Evolutionary conservation across 92 coral and sea anemone genomes (phyloP), one percentile per base, ranked within the genome.

Genomic region (Palythoa caribaeorum): DNA sequence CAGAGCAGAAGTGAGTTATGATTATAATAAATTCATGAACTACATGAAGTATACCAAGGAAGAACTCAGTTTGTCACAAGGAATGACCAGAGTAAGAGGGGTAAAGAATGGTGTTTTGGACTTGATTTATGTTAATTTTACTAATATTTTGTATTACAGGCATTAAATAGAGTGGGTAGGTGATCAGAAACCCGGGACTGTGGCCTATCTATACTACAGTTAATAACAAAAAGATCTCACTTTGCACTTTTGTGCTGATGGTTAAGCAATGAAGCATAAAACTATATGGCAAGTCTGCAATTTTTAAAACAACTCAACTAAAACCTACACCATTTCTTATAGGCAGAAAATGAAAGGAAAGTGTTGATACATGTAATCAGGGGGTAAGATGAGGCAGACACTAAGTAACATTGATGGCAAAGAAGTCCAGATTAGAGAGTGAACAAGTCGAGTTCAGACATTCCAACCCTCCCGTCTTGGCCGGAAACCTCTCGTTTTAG

Each of bases 321-420:
- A 40, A 40, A 40, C 47, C 47, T 40, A 40, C 47, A 40, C 3
- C 47, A 40, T 40, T 40, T 40, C 47, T 40, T 40, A 40, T 40
- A 40, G 47, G 47, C 47, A 40, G 47, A 40, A 40, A 14, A 60
- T 20, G 68, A 60, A 60, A 2, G 68, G 68, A 60, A 60, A 60
- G 68, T 13, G 68, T 13, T 60, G 68, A 60, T 60, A 60, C 68
- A 15, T 13, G 68, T 60, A 60, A 60, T 60, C 68, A 60, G 68
- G 68, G 68, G 68, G 68, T 13, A 60, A 60, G 35, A 16, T 60
- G 68, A 60, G 68, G 68, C 68, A 60, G 68, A 60, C 68, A 60
- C 68, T 60, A 60, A 60, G 68, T 20, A 60, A 60, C 68, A 20
- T 60, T n/a, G n/a, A n/a, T n/a, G n/a, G n/a, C n/a, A n/a, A n/a